phyloP scores from a whole-genome alignment of 2,113 vertebrate genomes.

The Nyctereutes procyonoides region DNA sequence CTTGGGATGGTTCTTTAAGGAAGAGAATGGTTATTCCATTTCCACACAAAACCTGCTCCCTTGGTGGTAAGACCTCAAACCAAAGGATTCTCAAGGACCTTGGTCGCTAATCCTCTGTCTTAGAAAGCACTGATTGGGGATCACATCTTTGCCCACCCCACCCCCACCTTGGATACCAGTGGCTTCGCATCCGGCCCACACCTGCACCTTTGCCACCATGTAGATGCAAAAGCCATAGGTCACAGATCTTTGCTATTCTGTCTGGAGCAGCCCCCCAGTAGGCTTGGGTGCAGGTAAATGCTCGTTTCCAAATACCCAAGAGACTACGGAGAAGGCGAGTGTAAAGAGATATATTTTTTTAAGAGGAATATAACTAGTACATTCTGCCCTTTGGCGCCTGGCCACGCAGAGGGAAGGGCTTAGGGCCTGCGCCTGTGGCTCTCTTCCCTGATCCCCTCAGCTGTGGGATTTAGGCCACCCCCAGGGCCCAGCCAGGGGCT shows the following conservation, averaged over 20 bases:
- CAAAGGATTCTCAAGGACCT: conserved; percentile 76
- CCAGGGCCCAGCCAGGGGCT: neutral
- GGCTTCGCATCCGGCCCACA: neutral
- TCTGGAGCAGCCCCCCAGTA: neutral
- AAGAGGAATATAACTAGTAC: conserved; percentile 57
- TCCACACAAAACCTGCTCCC: neutral
- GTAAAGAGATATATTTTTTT: conserved; percentile 88
- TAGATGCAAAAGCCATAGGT: conserved; percentile 86
- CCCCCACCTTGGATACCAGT: neutral
- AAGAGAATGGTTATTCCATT: neutral
- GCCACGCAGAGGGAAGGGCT: neutral
- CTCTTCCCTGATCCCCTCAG: neutral
- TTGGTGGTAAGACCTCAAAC: conserved; percentile 58
- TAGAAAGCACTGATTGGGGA: neutral
- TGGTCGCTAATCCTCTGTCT: neutral
- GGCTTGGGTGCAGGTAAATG: neutral
- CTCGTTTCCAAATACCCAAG: conserved; percentile 52
- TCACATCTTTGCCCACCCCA: neutral
- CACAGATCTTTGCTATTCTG: conserved; percentile 75
- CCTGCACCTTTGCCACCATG: neutral
- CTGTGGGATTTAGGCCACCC: neutral
- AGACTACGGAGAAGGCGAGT: conserved; percentile 60
- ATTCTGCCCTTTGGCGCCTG: neutral
- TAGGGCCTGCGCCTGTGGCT: neutral
- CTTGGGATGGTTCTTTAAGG: neutral